Percentiles rank a stretch among this genome's conserved stretches.
Evolutionary conservation across 1,140 invertebrate genomes (phyloP).

Genomic region (Aphelinus certus): DNA sequence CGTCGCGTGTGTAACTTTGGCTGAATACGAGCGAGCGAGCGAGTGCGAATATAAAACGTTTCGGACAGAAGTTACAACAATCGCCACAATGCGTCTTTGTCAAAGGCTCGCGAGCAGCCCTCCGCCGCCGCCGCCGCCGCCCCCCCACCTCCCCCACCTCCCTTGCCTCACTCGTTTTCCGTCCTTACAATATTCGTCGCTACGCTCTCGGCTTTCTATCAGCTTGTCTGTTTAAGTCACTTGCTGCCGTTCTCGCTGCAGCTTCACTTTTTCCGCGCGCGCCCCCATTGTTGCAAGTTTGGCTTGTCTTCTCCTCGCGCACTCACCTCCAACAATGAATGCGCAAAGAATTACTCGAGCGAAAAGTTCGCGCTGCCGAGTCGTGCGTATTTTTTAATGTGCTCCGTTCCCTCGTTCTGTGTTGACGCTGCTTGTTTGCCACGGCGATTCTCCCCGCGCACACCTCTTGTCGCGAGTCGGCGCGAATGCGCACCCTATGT

Average conservation of each 20-base stretch:
- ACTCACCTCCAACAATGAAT: conserved; percentile 2
- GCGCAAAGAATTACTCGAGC: not conserved
- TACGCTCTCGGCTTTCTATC: conserved; percentile 9
- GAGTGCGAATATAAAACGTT: conserved; percentile 18
- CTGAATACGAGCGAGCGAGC: not conserved
- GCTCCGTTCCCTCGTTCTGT: not conserved
- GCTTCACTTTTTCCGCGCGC: conserved; percentile 18
- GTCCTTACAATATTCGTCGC: conserved; percentile 21
- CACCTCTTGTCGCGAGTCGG: no score
- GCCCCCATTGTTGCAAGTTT: conserved; percentile 16
- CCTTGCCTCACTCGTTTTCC: not conserved
- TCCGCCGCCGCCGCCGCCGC: no score
- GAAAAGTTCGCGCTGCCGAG: not conserved
- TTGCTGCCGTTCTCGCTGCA: conserved; percentile 6
- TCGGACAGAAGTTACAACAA: conserved; percentile 6
- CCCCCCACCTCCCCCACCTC: no score
- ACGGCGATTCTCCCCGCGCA: no score
- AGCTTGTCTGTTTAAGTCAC: conserved; percentile 22
- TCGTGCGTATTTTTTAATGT: not conserved
- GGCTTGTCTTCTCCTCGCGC: not conserved
- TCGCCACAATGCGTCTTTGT: conserved; percentile 19
- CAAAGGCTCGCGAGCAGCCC: not conserved
- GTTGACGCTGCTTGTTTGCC: no score
- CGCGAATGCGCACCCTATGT: no score
- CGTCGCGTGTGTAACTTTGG: no score